Evolutionary conservation across 2,113 vertebrate genomes (phyloP), one percentile per base, ranked within the genome.

Genomic region (Anguilla japonica): DNA sequence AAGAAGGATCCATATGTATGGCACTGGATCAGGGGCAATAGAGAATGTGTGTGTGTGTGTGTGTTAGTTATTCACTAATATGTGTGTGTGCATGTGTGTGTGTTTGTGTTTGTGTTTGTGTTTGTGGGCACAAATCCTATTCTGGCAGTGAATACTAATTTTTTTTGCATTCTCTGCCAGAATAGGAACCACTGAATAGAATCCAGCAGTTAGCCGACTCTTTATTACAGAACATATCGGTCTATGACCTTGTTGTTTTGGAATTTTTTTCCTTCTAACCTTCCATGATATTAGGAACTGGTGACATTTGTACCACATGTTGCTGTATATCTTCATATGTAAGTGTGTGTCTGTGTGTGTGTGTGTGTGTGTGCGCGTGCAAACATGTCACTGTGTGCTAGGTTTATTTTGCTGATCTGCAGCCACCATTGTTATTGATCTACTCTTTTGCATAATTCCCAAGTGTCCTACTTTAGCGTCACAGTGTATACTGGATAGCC

Each of bases 151-250:
- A 46, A 46, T 46, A 86, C n/a, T 15, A 46, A 34, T 46, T 63
- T 83, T 29, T 79, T 89, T 90, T 84, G 67, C 90, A 90, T 90
- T 91, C 87, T 89, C 41, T 86, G 81, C 86, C 53, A 6, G 29
- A 79, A 57, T 87, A 79, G 83, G 88, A 90, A 87, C 88, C 81
- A 89, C 87, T 89, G 87, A 41, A 39, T 87, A 50, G 87, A 53
- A 88, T 85, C 87, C 81, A 29, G 75, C 85, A 81, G 84, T 87
- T 93, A 89, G 93, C 92, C 90, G 91, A 91, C 89, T 86, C 85
- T 88, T 86, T 86, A 89, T 89, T 89, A 87, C 88, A 41, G 85
- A 84, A 90, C 88, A 88, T 86, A 90, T 88, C 85, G 79, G 79
- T 88, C 80, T 29, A 82, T 88, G 88, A 81, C 71, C 67, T 41